phyloP scores from a whole-genome alignment of 2,113 vertebrate genomes.

The Macquaria australasica region DNA sequence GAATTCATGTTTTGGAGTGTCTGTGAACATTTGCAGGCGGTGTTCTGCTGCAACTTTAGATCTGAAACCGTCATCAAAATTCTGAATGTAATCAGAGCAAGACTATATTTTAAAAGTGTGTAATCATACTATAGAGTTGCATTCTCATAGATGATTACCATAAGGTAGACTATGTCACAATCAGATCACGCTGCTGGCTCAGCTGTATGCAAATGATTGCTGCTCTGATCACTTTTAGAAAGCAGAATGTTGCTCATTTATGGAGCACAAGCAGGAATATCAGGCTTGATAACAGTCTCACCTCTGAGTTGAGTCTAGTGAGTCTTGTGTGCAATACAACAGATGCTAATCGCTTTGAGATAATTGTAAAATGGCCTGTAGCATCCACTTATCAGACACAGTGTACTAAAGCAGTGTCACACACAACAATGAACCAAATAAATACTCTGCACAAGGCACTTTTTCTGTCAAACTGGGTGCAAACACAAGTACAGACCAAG shows the following conservation, averaged over 20 bases:
- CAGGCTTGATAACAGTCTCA: slow-evolving; percentile 10
- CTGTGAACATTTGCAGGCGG: slow-evolving; percentile 28
- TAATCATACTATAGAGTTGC: slow-evolving; percentile 10
- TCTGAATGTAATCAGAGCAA: slow-evolving; percentile 21
- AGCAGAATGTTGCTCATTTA: slow-evolving; percentile 18
- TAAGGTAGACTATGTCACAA: not conserved
- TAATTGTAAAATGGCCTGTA: slow-evolving; percentile 7
- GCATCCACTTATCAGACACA: not conserved
- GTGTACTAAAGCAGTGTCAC: not conserved
- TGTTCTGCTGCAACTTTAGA: slow-evolving; percentile 34
- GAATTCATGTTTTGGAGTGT: slow-evolving; percentile 1
- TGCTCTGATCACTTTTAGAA: slow-evolving; percentile 38
- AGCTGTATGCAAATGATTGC: slow-evolving; percentile 39
- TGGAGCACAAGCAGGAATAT: slow-evolving; percentile 9
- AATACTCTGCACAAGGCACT: not conserved
- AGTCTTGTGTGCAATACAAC: not conserved
- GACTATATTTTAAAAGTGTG: slow-evolving; percentile 33
- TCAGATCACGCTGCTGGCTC: slow-evolving; percentile 23
- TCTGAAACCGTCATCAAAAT: slow-evolving; percentile 30
- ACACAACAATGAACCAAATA: slow-evolving; percentile 1
- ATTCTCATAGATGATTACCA: slow-evolving; percentile 16
- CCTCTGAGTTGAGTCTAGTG: not conserved
- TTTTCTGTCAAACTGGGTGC: slow-evolving; percentile 13
- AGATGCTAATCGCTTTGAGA: slow-evolving; percentile 25
- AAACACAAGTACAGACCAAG: not conserved